Evolutionary conservation across 2,113 vertebrate species (phyloP).

Genomic region (Aegithalos caudatus): DNA sequence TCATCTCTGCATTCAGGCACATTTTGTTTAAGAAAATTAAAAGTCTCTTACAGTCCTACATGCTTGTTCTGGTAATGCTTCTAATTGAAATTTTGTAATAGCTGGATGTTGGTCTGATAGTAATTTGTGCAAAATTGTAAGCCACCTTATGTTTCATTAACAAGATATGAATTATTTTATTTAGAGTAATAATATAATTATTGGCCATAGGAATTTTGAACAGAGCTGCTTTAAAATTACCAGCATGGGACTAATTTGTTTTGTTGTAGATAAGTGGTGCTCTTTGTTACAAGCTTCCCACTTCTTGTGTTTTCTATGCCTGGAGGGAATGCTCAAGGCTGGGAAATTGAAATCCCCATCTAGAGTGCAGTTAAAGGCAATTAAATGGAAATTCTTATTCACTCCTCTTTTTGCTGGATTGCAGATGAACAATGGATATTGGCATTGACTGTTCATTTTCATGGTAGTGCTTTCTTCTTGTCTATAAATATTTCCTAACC

Average conservation of each 20-base stretch:
- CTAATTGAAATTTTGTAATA: background rate
- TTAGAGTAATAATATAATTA: background rate
- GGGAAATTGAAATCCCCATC: background rate
- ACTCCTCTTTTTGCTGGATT: background rate
- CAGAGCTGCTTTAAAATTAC: background rate
- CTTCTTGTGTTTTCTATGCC: background rate
- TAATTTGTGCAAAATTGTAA: background rate
- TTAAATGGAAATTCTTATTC: constrained; percentile 35
- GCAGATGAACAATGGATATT: background rate
- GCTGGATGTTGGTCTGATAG: background rate
- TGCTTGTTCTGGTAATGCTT: background rate
- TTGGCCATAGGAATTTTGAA: background rate
- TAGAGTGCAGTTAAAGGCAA: constrained; percentile 7
- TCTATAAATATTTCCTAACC: background rate
- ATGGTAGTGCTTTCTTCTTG: background rate
- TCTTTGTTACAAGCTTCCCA: background rate
- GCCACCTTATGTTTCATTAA: background rate
- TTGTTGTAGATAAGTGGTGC: constrained; percentile 4
- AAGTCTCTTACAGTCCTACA: background rate
- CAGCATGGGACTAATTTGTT: background rate
- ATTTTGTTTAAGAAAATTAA: background rate
- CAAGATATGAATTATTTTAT: background rate
- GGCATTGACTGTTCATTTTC: background rate
- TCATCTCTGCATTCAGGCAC: background rate
- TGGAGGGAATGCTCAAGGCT: background rate